These are phyloP conservation scores for Grantiella picta DNA, from an alignment of 2,113 vertebrate species.

Conservation along the genomic window DNA sequence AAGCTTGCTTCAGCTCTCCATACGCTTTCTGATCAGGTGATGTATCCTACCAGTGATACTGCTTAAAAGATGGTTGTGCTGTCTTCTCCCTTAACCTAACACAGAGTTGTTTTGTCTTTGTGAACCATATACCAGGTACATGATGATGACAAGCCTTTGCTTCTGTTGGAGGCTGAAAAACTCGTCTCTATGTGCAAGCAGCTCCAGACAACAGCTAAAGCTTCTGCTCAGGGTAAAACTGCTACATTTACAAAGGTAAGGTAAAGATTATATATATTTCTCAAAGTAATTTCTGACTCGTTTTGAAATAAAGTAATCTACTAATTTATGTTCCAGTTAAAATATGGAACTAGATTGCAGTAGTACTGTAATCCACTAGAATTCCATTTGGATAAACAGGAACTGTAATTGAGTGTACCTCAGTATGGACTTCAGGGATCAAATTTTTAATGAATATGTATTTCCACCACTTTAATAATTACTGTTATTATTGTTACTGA, in stretches of 20 bases:
- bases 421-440: not conserved
- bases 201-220: conserved; percentile 84
- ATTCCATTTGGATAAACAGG: not conserved
- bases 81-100: not conserved
- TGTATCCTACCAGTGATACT: not conserved
- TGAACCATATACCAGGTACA: conserved; percentile 76
- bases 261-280: not conserved
- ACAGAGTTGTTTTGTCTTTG: not conserved
- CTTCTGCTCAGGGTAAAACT: conserved; percentile 87
- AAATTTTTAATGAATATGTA: not conserved
- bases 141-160: conserved; percentile 82
- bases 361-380: not conserved
- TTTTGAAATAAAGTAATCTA: not conserved
- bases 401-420: not conserved
- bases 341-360: not conserved
- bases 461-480: not conserved
- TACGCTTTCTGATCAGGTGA: conserved; percentile 88
- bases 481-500: not conserved
- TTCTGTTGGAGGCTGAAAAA: conserved; percentile 90
- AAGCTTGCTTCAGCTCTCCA: conserved; percentile 86
- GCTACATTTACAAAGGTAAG: conserved; percentile 92
- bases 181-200: conserved; percentile 85
- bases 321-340: not conserved
- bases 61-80: not conserved
- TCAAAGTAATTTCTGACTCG: not conserved